Evolutionary conservation across 2,888 invertebrate genomes (phyloP), one percentile per base, ranked within the genome.

Genomic region (Spisula solida): DNA sequence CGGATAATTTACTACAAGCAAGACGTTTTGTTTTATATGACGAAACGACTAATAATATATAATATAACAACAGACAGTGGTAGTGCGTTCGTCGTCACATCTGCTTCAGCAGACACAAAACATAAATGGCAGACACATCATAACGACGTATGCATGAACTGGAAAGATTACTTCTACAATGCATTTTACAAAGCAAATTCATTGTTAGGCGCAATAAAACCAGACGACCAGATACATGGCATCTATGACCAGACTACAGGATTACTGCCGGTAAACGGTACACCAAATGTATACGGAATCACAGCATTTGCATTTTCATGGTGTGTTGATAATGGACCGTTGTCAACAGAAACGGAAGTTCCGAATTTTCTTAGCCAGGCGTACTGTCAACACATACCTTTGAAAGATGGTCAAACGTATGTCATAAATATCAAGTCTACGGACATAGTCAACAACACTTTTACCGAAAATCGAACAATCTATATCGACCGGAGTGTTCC

Each of bases 41-140:
- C 66, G 89, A 90, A 31, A 85, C 92, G 1, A 88, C 91, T 1
- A 48, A 10, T n/a, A n/a, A n/a, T n/a, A n/a, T n/a, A n/a, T n/a
- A n/a, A n/a, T 4, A 85, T 93, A 20, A 31, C 70, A 82, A 55
- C 88, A 20, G 84, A 82, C n/a, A 31, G 20, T 29, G 70, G 41
- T 0, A 81, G 86, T 29, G 20, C 20, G 18, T 70, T 34, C 10
- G 31, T 92, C 1, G 5, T 91, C 0, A 79, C 84, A 12, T 90
- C 93, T 41, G 91, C 93, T n/a, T 83, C 89, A 20, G 31, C 18
- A 31, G 79, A 80, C 31, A 87, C 91, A 4, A 70, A 86, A n/a
- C 87, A 70, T 29, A 82, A 25, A 31, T 94, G 94, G 94, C 94
- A 94, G 86, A 91, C 90, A 16, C 89, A 93, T 6, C 90, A 92